phyloP scores from a whole-genome alignment of 2,797 vertebrate genomes.

The Microctenopoma stevenorrisi region DNA sequence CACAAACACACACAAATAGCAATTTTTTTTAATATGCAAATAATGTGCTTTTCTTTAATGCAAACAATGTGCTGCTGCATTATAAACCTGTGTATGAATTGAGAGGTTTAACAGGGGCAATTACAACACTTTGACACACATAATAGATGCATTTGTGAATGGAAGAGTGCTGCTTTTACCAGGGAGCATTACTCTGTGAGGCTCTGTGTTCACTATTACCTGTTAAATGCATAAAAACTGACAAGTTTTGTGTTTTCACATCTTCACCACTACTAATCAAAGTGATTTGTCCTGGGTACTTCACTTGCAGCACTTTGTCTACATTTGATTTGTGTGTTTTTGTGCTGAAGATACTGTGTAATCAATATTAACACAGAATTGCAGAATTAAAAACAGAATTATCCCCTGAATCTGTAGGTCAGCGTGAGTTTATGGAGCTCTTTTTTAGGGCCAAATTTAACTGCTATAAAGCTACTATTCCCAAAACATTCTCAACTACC shows the following conservation, averaged over 20 bases:
- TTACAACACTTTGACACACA: neutral
- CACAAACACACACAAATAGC: constrained; percentile 5
- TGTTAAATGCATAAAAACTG: neutral
- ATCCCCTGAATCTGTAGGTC: too few relatives aligned
- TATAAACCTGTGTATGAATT: constrained; percentile 3
- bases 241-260: neutral
- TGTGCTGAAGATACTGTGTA: too few relatives aligned
- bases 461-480: too few relatives aligned
- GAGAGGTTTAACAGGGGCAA: neutral
- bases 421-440: too few relatives aligned
- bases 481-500: too few relatives aligned
- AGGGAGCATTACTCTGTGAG: neutral
- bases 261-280: too few relatives aligned
- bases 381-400: too few relatives aligned
- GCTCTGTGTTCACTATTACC: neutral
- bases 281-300: too few relatives aligned
- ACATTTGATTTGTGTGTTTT: too few relatives aligned
- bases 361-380: too few relatives aligned
- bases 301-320: too few relatives aligned
- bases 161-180: constrained; percentile 9
- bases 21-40: constrained; percentile 51
- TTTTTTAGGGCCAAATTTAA: too few relatives aligned
- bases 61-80: constrained; percentile 11
- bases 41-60: constrained; percentile 20
- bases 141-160: neutral